A percentile compares a stretch with the other conserved stretches of the same genome.
Evolutionary conservation across 2,888 invertebrate genomes (phyloP).

Genomic region (Cephus nigrinus): DNA sequence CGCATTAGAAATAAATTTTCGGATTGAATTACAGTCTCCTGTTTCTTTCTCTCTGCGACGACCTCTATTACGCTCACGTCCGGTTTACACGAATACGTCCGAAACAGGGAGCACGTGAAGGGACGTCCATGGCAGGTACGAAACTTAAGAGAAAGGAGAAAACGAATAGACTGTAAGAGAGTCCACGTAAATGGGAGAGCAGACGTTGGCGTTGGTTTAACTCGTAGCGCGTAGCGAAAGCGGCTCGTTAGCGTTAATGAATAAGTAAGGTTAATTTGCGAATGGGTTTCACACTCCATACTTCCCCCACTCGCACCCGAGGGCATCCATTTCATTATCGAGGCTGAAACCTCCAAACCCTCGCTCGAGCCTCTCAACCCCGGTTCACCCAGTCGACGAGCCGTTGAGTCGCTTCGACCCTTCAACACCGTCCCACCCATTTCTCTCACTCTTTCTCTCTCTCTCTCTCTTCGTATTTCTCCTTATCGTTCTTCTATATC

Average conservation of each 20-base stretch:
- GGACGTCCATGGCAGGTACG: neutral
- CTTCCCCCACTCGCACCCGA: constrained; percentile 38
- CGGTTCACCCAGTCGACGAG: constrained; percentile 18
- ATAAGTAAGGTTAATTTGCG: constrained; percentile 62
- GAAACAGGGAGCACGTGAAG: neutral
- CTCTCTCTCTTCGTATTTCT: constrained; percentile 1
- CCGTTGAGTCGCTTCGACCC: constrained; percentile 10
- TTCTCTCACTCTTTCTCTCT: constrained; percentile 8
- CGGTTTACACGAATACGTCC: neutral
- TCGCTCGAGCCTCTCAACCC: constrained; percentile 21
- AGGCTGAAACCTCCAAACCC: constrained; percentile 40
- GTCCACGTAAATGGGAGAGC: neutral
- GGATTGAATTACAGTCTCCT: neutral
- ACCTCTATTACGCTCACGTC: neutral
- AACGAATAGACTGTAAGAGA: neutral
- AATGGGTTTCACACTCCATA: constrained; percentile 56
- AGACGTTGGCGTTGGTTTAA: neutral
- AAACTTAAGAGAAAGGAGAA: neutral
- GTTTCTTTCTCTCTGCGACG: neutral
- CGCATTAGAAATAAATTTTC: neutral
- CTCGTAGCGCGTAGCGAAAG: neutral
- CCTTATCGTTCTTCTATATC: neutral
- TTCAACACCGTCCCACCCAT: constrained; percentile 12
- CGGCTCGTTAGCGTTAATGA: constrained; percentile 59
- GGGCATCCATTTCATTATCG: constrained; percentile 62